Percentiles rank a stretch among this genome's conserved stretches.
phyloP scores from a whole-genome alignment of 1,140 invertebrate species.

The Drosophila busckii region DNA sequence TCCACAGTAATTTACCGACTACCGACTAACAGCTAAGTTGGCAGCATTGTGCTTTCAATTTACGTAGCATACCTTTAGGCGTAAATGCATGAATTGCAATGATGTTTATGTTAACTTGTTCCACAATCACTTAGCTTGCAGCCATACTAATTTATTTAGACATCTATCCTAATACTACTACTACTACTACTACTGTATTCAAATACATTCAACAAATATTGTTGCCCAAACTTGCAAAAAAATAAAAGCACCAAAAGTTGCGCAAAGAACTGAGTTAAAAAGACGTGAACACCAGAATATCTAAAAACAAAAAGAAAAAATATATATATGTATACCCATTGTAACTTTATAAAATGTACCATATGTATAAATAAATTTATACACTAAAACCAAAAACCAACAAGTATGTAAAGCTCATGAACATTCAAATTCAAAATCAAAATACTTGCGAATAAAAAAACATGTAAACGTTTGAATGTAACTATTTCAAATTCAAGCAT shows the following conservation, averaged over 20 bases:
- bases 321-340: constrained; percentile 49
- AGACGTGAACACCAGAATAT: constrained; percentile 56
- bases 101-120: no score
- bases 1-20: no score
- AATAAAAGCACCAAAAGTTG: constrained; percentile 68
- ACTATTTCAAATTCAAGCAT: no score
- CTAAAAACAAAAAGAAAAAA: not conserved
- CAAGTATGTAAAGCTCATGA: no score
- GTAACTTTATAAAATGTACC: constrained; percentile 39
- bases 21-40: no score
- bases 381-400: not conserved
- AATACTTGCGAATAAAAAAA: no score
- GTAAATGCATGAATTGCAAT: no score
- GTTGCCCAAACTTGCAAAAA: constrained; percentile 28
- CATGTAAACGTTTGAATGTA: no score
- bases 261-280: constrained; percentile 75
- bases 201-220: constrained; percentile 16
- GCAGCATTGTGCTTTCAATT: no score
- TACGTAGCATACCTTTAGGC: no score
- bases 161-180: constrained; percentile 8
- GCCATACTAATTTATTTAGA: constrained; percentile 36
- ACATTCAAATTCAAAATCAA: no score
- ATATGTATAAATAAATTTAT: constrained; percentile 26
- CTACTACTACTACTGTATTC: constrained; percentile 4
- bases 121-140: no score